phyloP scores from a whole-genome alignment of 2,113 vertebrate species.

The Dendrocopos noguchii region DNA sequence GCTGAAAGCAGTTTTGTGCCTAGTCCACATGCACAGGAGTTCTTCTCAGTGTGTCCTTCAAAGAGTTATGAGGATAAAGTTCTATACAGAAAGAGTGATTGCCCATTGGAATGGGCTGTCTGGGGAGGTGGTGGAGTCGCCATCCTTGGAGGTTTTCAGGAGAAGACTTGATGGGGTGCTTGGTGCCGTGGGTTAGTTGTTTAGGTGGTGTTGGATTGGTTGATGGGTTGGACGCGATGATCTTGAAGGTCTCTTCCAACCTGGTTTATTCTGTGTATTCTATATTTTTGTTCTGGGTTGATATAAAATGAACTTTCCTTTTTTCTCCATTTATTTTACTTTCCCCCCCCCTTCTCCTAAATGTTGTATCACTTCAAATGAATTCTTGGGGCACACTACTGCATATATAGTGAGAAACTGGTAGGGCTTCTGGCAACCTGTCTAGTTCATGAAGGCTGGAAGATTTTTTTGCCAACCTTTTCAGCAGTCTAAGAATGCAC shows the following conservation, averaged over 20 bases:
- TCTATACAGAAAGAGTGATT: no score
- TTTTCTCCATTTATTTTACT: neutral
- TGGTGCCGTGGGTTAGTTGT: no score
- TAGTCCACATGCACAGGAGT: neutral
- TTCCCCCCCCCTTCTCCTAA: neutral
- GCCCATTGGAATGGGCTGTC: no score
- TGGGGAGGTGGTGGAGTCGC: no score
- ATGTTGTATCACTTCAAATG: neutral
- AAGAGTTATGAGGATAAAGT: neutral
- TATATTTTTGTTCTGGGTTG: neutral
- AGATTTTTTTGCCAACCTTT: neutral
- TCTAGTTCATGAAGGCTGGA: neutral
- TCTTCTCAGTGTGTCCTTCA: neutral
- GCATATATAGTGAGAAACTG: neutral
- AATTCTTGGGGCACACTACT: neutral
- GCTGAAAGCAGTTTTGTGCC: neutral
- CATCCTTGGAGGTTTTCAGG: no score
- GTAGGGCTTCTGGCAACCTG: neutral
- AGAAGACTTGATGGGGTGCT: no score
- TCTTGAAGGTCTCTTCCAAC: no score
- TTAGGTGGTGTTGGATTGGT: no score
- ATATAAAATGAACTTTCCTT: neutral
- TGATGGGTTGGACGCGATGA: no score
- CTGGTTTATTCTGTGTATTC: no score
- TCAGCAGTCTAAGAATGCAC: neutral